These are phyloP conservation scores for Tetranychus piercei DNA, from an alignment of 2,888 invertebrate species.

Conservation along the genomic window DNA sequence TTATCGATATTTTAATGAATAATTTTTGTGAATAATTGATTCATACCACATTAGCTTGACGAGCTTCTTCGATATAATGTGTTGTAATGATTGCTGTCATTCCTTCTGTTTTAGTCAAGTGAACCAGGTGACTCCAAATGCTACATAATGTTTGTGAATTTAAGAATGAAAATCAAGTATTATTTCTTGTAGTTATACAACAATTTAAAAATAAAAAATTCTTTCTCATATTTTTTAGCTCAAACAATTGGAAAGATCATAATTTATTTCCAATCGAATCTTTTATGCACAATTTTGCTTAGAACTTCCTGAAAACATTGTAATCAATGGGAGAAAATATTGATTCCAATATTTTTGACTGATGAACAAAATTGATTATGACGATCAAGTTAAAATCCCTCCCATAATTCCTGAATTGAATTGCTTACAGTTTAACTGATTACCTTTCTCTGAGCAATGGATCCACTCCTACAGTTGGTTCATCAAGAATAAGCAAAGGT, in stretches of 20 bases:
- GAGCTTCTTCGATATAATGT: conserved; percentile 85
- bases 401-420: too few relatives aligned
- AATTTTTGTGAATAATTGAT: too few relatives aligned
- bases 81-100: conserved; percentile 43
- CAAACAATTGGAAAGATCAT: neutral
- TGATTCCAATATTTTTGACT: too few relatives aligned
- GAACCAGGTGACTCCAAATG: conserved; percentile 35
- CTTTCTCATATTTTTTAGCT: conserved; percentile 9
- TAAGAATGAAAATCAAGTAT: conserved; percentile 5
- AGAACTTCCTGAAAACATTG: too few relatives aligned
- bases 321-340: too few relatives aligned
- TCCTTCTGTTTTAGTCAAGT: conserved; percentile 30
- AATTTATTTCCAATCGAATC: too few relatives aligned
- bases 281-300: too few relatives aligned
- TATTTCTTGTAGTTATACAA: too few relatives aligned
- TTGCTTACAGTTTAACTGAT: neutral
- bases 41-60: conserved; percentile 37
- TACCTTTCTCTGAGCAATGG: conserved; percentile 16
- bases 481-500: conserved; percentile 11
- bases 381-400: too few relatives aligned
- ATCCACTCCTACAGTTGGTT: conserved; percentile 14
- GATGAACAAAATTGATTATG: too few relatives aligned
- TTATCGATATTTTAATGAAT: too few relatives aligned
- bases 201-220: too few relatives aligned
- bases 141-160: conserved; percentile 33